These are phyloP conservation scores for Neomorphus geoffroyi DNA, from an alignment of 2,797 vertebrate genomes.

Conservation along the genomic window DNA sequence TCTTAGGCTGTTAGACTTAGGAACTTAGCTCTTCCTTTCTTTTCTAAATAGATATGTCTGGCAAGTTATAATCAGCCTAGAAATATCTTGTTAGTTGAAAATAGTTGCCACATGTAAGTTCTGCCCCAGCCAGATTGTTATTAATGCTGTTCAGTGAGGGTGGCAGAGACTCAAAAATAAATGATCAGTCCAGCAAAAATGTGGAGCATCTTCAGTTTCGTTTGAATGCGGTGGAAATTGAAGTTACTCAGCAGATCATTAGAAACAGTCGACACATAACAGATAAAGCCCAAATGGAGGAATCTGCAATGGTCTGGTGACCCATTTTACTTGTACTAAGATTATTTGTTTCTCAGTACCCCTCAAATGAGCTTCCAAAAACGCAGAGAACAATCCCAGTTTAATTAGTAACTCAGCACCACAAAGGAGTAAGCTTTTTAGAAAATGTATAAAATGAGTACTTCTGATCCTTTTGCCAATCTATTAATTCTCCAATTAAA, in stretches of 20 bases:
- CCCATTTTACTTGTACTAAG: not conserved
- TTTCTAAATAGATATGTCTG: not conserved
- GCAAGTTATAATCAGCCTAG: not conserved
- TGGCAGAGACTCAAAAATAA: not conserved
- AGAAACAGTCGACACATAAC: not conserved
- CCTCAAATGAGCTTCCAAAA: not conserved
- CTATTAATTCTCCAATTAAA: constrained; percentile 34
- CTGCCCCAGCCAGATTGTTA: not conserved
- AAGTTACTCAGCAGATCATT: not conserved
- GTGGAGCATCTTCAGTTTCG: not conserved
- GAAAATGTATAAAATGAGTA: not conserved
- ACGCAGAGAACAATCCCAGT: not conserved
- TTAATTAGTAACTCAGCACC: constrained; percentile 48
- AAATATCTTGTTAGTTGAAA: not conserved
- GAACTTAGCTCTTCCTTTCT: not conserved
- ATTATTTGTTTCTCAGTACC: not conserved
- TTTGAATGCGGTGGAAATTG: not conserved
- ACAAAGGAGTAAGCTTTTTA: not conserved
- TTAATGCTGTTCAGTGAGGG: not conserved
- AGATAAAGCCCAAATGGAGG: not conserved
- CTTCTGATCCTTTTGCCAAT: constrained; percentile 44
- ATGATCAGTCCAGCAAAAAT: not conserved
- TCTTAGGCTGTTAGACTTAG: not conserved
- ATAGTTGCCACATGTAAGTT: not conserved
- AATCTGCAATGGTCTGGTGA: not conserved